Base-by-base conservation (phyloP, 2,113 vertebrate genomes). In the Gobiocypris rarus region DNA sequence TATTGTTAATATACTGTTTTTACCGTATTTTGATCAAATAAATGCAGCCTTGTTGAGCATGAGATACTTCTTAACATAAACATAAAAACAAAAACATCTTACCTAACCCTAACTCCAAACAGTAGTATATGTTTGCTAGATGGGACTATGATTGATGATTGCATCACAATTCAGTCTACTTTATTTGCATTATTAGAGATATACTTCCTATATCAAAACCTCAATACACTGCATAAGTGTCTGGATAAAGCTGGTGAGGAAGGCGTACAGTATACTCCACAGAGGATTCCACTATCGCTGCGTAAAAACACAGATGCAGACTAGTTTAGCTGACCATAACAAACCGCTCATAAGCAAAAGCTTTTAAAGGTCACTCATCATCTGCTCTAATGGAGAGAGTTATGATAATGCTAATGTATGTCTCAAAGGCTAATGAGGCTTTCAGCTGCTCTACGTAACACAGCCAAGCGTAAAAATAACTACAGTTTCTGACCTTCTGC, bases 391-490 rank as follows among this genome's bases (percentile, higher is more conserved):
- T 83, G 81, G 45, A 75, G 45, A 69, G 26, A 34, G 28, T 83
- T 34, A 75, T 71, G 19, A 75, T 80, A 31, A 81, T 45, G 31
- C 24, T 80, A 81, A 81, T 84, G 73, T 58, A 15, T 7, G 75
- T 67, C 76, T 82, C 65, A 45, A 24, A 75, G 24, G 48, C 69
- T 56, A 86, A 82, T 77, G 78, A 14, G 77, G 78, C 65, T 61
- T 50, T 78, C 67, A 81, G 43, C 43, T 74, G 76, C 26, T 81
- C 5, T 31, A 48, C 10, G 17, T 1, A 14, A 50, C 43, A 73
- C 28, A 63, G 1, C 56, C 24, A 34, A 45, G 14, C 4, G 24
- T 14, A 48, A 80, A 26, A 67, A 65, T 31, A 65, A 5, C 52
- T 34, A 45, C 31, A 77, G 65, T 73, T 63, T 71, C 19, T 74